Evolutionary conservation across 1,140 invertebrate genomes (phyloP).

Genomic region (Tenebrio molitor): DNA sequence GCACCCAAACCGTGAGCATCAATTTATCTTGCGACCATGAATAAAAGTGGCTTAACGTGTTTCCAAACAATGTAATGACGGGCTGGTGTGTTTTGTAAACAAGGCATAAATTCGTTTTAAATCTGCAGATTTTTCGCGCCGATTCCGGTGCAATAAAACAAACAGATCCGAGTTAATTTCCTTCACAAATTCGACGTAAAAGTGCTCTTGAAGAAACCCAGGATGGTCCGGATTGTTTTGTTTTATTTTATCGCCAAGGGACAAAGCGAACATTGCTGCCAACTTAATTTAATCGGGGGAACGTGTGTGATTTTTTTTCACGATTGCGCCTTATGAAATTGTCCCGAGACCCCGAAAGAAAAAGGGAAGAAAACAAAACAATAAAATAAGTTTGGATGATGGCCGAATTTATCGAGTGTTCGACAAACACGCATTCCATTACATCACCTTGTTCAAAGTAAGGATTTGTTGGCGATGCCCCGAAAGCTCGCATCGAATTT

Average conservation of each 20-base stretch:
- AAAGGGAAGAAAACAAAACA: conserved; percentile 38
- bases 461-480: conserved; percentile 33
- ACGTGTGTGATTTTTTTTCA: conserved; percentile 40
- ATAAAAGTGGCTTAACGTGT: too few species aligned
- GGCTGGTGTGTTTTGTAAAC: conserved; percentile 8
- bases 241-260: conserved; percentile 35
- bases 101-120: conserved; percentile 26
- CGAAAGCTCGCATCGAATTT: neutral
- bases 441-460: conserved; percentile 36
- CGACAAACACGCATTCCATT: conserved; percentile 40
- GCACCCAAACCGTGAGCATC: too few species aligned
- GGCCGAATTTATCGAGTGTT: conserved; percentile 30
- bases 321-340: conserved; percentile 40
- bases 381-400: conserved; percentile 38
- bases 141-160: neutral
- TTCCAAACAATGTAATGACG: conserved; percentile 4
- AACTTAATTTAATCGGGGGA: conserved; percentile 34
- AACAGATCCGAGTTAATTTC: conserved; percentile 16
- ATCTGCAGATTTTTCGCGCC: conserved; percentile 14
- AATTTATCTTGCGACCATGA: too few species aligned
- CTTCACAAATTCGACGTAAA: conserved; percentile 37
- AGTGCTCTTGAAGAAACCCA: conserved; percentile 19
- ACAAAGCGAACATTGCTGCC: conserved; percentile 36
- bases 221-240: conserved; percentile 34
- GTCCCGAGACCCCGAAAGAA: conserved; percentile 21